Base-by-base conservation (phyloP, 2,888 invertebrate genomes). In the Sphaerophoria rueppellii region DNA sequence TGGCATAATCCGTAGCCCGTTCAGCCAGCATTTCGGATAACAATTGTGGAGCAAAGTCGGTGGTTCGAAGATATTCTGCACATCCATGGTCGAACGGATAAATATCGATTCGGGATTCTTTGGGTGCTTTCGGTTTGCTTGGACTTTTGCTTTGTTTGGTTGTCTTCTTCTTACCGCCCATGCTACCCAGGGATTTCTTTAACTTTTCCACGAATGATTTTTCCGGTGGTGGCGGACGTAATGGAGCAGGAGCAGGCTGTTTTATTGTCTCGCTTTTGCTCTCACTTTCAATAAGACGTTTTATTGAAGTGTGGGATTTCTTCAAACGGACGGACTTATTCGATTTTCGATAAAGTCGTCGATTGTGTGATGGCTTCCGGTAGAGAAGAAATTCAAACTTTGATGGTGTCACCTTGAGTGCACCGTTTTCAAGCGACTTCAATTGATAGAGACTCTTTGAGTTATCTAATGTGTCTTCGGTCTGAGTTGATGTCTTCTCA, bases 71-170 rank as follows among this genome's bases (percentile, higher is more conserved):
- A 88, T 94, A 95, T 70, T 93, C 93, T 1, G 94, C 93, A 88
- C 94, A 94, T 60, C 95, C 95, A 88, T 95, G 95, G 89, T 95
- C 95, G 87, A 95, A 95, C 82, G 94, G 94, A 90, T 95, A 95
- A 60, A 95, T 93, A 83, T 95, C 95, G 7, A 94, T 93, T 88
- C 88, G 88, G 0, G 89, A 87, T 52, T 87, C 87, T 1, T 79
- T 32, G 9, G 40, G 40, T 5, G 34, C 0, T 52, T 73, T 72
- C 16, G 0, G 0, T 52, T 65, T 46, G 7, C 16, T 43, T 0
- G 55, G 34, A 1, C 52, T 54, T 0, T 35, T 16, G 7, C 43
- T 34, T 55, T 32, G 0, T 52, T 34, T 7, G 6, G 6, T 50
- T 11, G 46, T 75, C 14, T 34, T 48, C 4, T 35, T 16, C 2